phyloP scores from a whole-genome alignment of 2,888 invertebrate genomes.

The Pollenia angustigena region DNA sequence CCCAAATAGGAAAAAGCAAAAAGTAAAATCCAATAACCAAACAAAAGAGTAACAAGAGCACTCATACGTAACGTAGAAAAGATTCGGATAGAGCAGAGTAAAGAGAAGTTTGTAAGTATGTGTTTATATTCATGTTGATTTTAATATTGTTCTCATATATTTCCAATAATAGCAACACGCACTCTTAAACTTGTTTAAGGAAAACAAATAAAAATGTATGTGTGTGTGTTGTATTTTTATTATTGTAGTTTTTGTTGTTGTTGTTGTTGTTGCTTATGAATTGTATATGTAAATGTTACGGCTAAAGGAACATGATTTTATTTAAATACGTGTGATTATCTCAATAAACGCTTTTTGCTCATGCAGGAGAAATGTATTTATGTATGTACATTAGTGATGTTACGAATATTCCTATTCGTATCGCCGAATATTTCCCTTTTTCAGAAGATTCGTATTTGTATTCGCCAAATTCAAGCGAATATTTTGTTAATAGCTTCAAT shows the following conservation, averaged over 20 bases:
- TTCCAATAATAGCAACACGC: constrained; percentile 30
- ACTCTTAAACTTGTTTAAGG: background rate
- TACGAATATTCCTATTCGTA: no score
- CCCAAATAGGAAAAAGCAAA: constrained; percentile 7
- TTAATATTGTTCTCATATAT: constrained; percentile 27
- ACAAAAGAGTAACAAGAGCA: constrained; percentile 5
- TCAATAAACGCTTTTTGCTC: constrained; percentile 61
- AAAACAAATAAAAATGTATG: constrained; percentile 2
- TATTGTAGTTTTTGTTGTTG: background rate
- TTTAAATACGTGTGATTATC: constrained; percentile 68
- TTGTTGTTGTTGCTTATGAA: background rate
- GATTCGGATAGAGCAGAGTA: background rate
- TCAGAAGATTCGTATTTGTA: no score
- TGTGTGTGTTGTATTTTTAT: background rate
- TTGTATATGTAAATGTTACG: constrained; percentile 64
- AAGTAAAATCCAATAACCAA: background rate
- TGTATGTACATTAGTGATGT: no score
- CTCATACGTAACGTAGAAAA: constrained; percentile 27
- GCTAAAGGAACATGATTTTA: constrained; percentile 64
- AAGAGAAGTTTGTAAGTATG: constrained; percentile 6
- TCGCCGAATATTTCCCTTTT: no score
- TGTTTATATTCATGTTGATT: constrained; percentile 39
- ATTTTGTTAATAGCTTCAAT: no score
- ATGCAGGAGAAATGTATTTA: background rate
- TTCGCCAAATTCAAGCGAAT: no score